Percentiles rank a stretch among this genome's conserved stretches.
Evolutionary conservation across 2,888 invertebrate genomes (phyloP).

Genomic region (Callosobruchus maculatus): DNA sequence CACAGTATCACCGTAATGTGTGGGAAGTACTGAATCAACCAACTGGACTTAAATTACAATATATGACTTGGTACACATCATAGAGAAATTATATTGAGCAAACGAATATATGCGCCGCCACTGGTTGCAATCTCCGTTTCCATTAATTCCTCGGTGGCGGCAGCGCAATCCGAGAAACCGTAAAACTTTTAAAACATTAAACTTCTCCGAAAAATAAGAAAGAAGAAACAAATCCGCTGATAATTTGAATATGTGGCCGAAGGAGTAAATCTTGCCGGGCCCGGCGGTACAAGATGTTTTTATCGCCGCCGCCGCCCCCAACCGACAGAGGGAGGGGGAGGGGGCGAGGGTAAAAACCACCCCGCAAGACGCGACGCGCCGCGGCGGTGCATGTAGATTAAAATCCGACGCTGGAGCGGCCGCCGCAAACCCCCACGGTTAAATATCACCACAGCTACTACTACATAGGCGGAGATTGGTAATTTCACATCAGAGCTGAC

Average conservation of each 20-base stretch:
- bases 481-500: no score
- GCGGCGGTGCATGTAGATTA: conserved; percentile 49
- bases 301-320: conserved; percentile 38
- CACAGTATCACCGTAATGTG: no score
- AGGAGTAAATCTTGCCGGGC: conserved; percentile 49
- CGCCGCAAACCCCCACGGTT: conserved; percentile 40
- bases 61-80: no score
- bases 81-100: no score
- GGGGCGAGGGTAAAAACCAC: conserved; percentile 44
- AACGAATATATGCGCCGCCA: not conserved
- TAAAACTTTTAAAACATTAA: conserved; percentile 39
- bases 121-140: conserved; percentile 6
- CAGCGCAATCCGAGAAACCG: conserved; percentile 19
- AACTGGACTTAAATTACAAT: no score
- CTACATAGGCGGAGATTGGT: not conserved
- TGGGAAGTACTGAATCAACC: no score
- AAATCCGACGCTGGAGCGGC: conserved; percentile 48
- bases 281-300: conserved; percentile 53
- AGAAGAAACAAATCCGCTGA: conserved; percentile 54
- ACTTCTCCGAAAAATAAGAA: conserved; percentile 43
- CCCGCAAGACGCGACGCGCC: not conserved
- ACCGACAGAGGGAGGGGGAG: conserved; percentile 31
- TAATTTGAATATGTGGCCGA: conserved; percentile 54
- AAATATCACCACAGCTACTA: conserved; percentile 45
- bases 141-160: conserved; percentile 23